Evolutionary conservation across 1,140 invertebrate genomes (phyloP), one percentile per base, ranked within the genome.

Genomic region (Colletes latitarsis): DNA sequence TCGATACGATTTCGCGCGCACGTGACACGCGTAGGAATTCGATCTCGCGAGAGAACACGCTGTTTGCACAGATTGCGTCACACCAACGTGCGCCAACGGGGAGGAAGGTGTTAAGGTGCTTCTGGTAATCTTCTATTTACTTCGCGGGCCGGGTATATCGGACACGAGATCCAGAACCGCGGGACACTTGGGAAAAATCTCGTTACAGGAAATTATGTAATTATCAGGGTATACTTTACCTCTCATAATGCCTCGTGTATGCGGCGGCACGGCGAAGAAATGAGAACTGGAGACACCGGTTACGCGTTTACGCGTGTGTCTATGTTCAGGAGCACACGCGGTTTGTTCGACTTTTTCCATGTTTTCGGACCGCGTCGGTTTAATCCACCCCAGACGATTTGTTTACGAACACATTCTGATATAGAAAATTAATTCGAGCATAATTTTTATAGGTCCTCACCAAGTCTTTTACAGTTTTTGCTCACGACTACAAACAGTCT

Each of bases 131-230:
- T 71, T 71, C 57, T 76, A 76, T 67, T 85, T 55, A 72, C 46
- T 55, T 1, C 9, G 39, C 14, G 46, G 43, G 21, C 46, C 17
- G 10, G 60, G 58, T 64, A 43, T 78, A 43, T 78, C 69, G 8
- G 60, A 63, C 49, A 79, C 19, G 49, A 14, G 70, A 66, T 79
- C 69, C 9, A 73, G 69, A 79, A 71, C 70, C 49, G 70, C 66
- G 64, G 21, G 21, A 30, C 10, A 8, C n/a, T 53, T 0, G 14
- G 6, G 10, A 78, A 53, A 79, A 71, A 73, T 55, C 12, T 39
- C 14, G n/a, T 73, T 73, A 66, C 60, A 46, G 60, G 77, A 73
- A 73, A 79, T 79, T 79, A 79, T 79, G 60, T 55, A 79, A 79
- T 79, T 73, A 64, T 17, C 49, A 19, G 39, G 39, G 19, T 72